phyloP scores from a whole-genome alignment of 30 jellyfish, hydroid and myxozoan genomes.

The Hydra vulgaris region DNA sequence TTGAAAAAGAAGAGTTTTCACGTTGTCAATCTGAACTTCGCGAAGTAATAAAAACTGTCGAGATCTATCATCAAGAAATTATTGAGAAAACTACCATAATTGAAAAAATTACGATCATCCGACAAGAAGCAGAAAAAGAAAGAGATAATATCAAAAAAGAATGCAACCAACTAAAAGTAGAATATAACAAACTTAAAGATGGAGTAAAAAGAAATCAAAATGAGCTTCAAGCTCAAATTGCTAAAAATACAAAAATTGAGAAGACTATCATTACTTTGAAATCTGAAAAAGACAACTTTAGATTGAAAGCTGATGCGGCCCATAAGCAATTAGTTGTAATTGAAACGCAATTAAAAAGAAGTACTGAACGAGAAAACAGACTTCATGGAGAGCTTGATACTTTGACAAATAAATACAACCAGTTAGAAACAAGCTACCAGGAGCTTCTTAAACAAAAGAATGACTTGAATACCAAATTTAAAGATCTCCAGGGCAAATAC shows the following conservation, averaged over 20 bases:
- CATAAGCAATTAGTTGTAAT: slow-evolving; percentile 47
- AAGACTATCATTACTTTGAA: slow-evolving; percentile 47
- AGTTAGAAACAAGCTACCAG: slow-evolving; percentile 48
- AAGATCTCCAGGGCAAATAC: slow-evolving; percentile 54
- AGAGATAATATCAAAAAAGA: slow-evolving; percentile 76
- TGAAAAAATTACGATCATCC: slow-evolving; percentile 73
- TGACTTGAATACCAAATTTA: slow-evolving; percentile 64
- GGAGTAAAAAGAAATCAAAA: slow-evolving; percentile 34
- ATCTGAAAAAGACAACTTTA: slow-evolving; percentile 66
- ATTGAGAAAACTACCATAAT: slow-evolving; percentile 81
- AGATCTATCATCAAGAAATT: slow-evolving; percentile 57
- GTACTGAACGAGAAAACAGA: slow-evolving; percentile 78
- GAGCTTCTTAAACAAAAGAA: slow-evolving; percentile 61
- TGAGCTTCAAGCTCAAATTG: slow-evolving; percentile 58
- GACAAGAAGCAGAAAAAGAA: slow-evolving; percentile 60
- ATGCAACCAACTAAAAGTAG: slow-evolving; percentile 34
- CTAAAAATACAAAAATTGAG: slow-evolving; percentile 54
- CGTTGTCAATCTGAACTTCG: slow-evolving; percentile 41
- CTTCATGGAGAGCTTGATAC: slow-evolving; percentile 59
- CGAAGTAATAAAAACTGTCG: slow-evolving; percentile 54
- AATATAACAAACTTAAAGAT: slow-evolving; percentile 38
- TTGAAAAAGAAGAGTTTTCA: slow-evolving; percentile 57
- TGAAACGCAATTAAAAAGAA: slow-evolving; percentile 71
- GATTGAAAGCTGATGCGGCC: slow-evolving; percentile 55
- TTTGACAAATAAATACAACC: slow-evolving; percentile 38